phyloP scores from a whole-genome alignment of 2,888 invertebrate genomes.

The Stenodera caucasica region DNA sequence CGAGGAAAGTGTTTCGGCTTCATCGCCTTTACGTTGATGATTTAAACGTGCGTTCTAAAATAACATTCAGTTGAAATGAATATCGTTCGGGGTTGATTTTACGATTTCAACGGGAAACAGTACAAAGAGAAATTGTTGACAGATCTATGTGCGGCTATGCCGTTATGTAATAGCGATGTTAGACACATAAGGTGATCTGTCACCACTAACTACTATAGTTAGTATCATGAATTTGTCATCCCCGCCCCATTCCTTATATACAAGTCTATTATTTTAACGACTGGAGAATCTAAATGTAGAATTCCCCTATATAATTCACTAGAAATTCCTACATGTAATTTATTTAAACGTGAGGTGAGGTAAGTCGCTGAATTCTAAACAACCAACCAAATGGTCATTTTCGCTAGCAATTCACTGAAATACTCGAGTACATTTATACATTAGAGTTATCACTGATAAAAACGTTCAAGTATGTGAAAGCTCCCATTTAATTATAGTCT shows the following conservation, averaged over 20 bases:
- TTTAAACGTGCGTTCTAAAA: slow-evolving; percentile 40
- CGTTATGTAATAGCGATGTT: slow-evolving; percentile 43
- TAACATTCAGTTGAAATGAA: slow-evolving; percentile 45
- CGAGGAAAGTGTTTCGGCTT: slow-evolving; percentile 30
- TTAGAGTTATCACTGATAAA: neutral
- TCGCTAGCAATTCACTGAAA: neutral
- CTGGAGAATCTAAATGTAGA: no score
- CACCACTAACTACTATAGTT: slow-evolving; percentile 47
- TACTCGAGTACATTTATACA: neutral
- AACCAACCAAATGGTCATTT: neutral
- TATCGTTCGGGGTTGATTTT: slow-evolving; percentile 35
- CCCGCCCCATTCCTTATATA: slow-evolving; percentile 14
- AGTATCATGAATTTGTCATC: slow-evolving; percentile 45
- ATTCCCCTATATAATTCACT: no score
- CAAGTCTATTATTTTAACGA: neutral
- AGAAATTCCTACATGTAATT: neutral
- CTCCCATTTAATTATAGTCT: neutral
- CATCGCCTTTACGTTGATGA: slow-evolving; percentile 35
- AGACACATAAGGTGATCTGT: slow-evolving; percentile 50
- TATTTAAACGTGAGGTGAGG: neutral
- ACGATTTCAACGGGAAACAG: slow-evolving; percentile 33
- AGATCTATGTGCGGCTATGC: slow-evolving; percentile 47
- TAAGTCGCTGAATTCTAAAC: neutral
- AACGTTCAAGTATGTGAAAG: neutral
- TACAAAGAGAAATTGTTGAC: slow-evolving; percentile 38